Percentiles rank a stretch among this genome's conserved stretches.
These are phyloP conservation scores for Alcedo atthis DNA, from an alignment of 2,797 vertebrate genomes.

Conservation along the genomic window DNA sequence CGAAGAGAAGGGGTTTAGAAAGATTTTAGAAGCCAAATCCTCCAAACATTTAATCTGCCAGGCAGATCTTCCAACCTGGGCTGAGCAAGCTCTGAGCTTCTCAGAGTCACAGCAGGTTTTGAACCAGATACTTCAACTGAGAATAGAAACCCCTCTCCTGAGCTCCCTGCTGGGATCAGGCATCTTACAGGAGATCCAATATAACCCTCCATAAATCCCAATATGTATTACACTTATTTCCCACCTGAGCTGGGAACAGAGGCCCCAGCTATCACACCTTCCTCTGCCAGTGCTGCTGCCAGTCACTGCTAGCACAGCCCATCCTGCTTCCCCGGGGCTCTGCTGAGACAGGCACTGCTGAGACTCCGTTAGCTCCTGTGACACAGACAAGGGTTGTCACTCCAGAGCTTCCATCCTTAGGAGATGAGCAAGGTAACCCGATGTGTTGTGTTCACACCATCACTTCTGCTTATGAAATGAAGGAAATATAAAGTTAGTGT, in stretches of 20 bases:
- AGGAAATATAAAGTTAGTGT: not conserved
- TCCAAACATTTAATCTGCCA: not conserved
- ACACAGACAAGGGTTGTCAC: not conserved
- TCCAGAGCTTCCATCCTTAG: not conserved
- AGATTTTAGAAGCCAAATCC: not conserved
- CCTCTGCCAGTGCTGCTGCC: not conserved
- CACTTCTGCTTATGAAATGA: not conserved
- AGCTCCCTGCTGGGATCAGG: not conserved
- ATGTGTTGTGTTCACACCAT: not conserved
- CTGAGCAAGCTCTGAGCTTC: not conserved
- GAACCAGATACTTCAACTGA: not conserved
- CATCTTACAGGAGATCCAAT: not conserved
- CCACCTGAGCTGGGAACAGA: not conserved
- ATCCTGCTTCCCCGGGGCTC: not conserved
- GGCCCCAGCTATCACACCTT: not conserved
- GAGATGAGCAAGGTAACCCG: not conserved
- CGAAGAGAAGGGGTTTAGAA: not conserved
- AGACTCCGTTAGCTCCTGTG: not conserved
- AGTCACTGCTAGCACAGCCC: not conserved
- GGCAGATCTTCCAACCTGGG: not conserved
- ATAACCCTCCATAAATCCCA: not conserved
- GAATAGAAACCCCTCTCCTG: not conserved
- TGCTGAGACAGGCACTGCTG: not conserved
- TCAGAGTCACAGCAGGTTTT: not conserved
- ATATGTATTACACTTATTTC: not conserved